Base-by-base conservation (phyloP, 2,797 vertebrate species). In the Siniperca obscura region DNA sequence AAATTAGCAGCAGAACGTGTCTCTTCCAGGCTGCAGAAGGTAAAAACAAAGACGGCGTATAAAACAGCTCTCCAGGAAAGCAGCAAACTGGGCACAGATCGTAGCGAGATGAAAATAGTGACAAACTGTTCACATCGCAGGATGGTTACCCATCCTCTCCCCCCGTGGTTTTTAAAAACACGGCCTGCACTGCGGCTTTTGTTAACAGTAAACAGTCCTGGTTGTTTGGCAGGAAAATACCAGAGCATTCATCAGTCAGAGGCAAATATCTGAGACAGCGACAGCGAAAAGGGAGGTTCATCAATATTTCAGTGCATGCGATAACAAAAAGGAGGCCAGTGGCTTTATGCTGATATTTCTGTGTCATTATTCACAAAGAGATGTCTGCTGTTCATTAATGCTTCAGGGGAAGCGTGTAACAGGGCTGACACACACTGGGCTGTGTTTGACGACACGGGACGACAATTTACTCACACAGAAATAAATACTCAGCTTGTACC, bases 301-400 rank as follows among this genome's bases (percentile, higher is more conserved):
- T 92, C 86, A 72, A 87, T 90, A 82, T 90, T 87, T 90, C 66
- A 90, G 78, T 0, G 50, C 36, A 7, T 53, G n/a, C 14, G 2
- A 82, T 70, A 55, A 82, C 74, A 71, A 34, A 74, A 84, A 78
- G 62, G 72, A 77, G 83, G 81, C 76, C 78, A 40, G 68, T 60
- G 77, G 85, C 83, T 90, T 62, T 34, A 50, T 59, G 60, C n/a
- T 77, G 82, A 65, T 69, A 44, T 82, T 73, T 86, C 84, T 81
- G 62, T 65, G 74, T 73, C 75, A 36, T 75, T 77, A 74, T 67
- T 87, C 80, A 70, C n/a, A 50, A 25, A 0, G 12, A 70, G 76
- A 36, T 19, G 44, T 50, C 12, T 19, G 53, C 56, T 57, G 65
- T 83, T 72, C 48, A 59, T 76, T 78, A 76, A 70, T 34, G 81